Evolutionary conservation across 2,113 vertebrate species (phyloP), one percentile per base, ranked within the genome.

Genomic region (Aythya baeri): DNA sequence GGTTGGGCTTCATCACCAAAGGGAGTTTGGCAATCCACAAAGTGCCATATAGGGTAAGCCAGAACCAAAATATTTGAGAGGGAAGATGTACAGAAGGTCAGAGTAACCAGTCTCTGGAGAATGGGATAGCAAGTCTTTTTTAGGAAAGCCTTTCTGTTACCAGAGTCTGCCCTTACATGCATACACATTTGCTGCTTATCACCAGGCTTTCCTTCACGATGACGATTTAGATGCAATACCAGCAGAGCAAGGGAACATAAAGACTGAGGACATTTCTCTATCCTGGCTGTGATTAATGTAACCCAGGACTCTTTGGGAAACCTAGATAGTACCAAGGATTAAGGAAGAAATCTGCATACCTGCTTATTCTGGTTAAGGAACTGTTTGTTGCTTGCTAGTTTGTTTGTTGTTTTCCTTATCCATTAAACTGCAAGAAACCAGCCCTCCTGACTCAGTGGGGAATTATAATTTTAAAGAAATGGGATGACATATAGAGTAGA

Each of bases 1-100:
- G 11, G 11, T 2, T 62, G n/a, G 50, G 6, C 7, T 91, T 58
- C n/a, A 20, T 32, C 46, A 49, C 55, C 73, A 55, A 41, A 50
- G 5, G 23, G 38, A 87, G 7, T 6, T 54, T 41, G 83, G 20
- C 22, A 41, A 21, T 44, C 25, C 18, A 3, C 27, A 34, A 38
- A 15, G 9, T 3, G 18, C 25, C 12, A 0, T 0, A 20, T 2
- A 8, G 38, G 9, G 43, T 25, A 54, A 70, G 1, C 3, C 17
- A 71, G 62, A 38, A 17, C 9, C 1, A 12, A 50, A 44, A 16
- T 0, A 4, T 6, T 0, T 18, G 55, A 66, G 13, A 70, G 6
- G 17, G 8, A 41, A 3, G 5, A 17, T 17, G 41, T 57, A 23
- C 46, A 84, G 66, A 23, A 62, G 25, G 11, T 50, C n/a, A 58